Conservation (phyloP, 2,113 vertebrate genomes). For the Columba janthina region DNA sequence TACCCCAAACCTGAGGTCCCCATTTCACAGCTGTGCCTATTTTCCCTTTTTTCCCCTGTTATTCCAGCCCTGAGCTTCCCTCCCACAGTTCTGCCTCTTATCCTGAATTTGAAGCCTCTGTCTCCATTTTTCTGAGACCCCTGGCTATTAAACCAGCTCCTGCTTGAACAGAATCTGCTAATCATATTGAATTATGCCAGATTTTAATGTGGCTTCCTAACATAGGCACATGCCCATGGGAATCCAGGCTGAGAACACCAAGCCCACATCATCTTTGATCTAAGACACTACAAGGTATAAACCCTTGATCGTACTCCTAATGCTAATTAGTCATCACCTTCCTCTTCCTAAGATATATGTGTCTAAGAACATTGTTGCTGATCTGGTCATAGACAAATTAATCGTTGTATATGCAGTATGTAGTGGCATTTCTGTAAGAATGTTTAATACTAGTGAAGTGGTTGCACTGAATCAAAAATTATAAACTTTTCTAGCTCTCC, state of each 20-base stretch:
- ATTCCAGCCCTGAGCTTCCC: not conserved
- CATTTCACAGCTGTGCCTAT: not conserved
- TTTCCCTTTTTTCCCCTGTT: not conserved
- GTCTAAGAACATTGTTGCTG: conserved; percentile 55
- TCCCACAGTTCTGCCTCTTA: not conserved
- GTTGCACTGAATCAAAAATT: conserved; percentile 78
- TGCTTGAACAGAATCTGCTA: conserved; percentile 15
- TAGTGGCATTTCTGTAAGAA: conserved; percentile 72
- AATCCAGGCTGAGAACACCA: conserved; percentile 29
- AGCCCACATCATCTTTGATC: conserved; percentile 53
- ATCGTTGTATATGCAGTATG: conserved; percentile 62
- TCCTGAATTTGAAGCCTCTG: not conserved
- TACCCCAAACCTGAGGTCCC: not conserved
- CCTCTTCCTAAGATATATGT: conserved; percentile 46
- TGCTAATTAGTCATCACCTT: conserved; percentile 54
- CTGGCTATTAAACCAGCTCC: conserved; percentile 18
- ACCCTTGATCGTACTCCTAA: conserved; percentile 41
- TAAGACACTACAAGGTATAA: conserved; percentile 31
- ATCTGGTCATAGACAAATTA: conserved; percentile 71
- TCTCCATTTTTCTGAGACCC: not conserved
- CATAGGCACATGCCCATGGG: not conserved
- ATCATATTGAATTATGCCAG: conserved; percentile 46
- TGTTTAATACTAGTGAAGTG: conserved; percentile 73
- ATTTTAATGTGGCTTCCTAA: conserved; percentile 37
- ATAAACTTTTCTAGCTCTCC: conserved; percentile 74